Base-by-base conservation (phyloP, 2,113 vertebrate species). In the Ammodytes marinus region DNA sequence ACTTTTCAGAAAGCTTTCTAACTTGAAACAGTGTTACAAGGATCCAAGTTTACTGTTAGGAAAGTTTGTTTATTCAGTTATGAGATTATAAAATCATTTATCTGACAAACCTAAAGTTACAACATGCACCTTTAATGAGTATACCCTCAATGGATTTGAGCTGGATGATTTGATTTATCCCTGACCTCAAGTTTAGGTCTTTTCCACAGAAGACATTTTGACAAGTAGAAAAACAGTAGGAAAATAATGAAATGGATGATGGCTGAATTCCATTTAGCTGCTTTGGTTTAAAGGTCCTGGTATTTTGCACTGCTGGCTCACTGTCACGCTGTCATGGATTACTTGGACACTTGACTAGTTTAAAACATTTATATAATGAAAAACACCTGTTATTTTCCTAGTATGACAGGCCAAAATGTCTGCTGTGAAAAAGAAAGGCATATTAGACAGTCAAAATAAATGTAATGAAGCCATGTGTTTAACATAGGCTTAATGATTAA, bases 221-320 rank as follows among this genome's bases (percentile, higher is more conserved):
- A 14, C 47, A 61, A 1, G 43, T 47, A 42, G 10, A 27, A 27
- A 27, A 1, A n/a, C 60, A 63, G 35, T 6, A 45, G 39, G 49
- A 45, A 45, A 57, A 57, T 35, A 39, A 68, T 46, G n/a, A 5
- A 17, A 37, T 46, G 15, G 8, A 53, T 53, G 15, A 19, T 37
- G 37, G 54, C 54, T 17, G 8, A 10, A 77, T 60, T n/a, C 57
- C 55, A 45, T 52, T 68, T 43, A 60, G 54, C 13, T 69, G 45
- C 47, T 65, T 49, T 47, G 42, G 59, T 35, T 27, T 53, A 17
- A 19, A 8, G 53, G n/a, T 54, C 53, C n/a, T 42, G 27, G 27
- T 27, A 27, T 27, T 17, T 42, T 6, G 39, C 39, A 61, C 27
- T n/a, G 40, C 49, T 50, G 74, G 53, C 45, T 69, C 67, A 69